Conservation (phyloP, 1,140 invertebrate species). For the Drepana arcuata region DNA sequence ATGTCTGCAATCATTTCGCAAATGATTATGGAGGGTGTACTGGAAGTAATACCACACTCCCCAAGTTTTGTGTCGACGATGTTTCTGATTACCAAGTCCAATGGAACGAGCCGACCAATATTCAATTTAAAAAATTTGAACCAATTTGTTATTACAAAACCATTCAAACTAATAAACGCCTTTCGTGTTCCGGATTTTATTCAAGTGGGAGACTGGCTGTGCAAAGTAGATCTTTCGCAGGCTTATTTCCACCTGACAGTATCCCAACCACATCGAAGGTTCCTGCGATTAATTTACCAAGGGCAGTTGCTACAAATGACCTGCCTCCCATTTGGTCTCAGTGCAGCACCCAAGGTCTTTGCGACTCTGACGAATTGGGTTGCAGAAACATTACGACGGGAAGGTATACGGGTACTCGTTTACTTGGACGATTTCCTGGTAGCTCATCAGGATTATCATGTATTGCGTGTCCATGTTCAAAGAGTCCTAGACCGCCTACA, state of each 20-base stretch:
- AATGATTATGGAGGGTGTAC: conserved; percentile 10
- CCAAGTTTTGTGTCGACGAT: conserved; percentile 36
- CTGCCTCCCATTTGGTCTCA: conserved; percentile 14
- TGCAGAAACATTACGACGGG: conserved; percentile 22
- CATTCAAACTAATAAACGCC: conserved; percentile 15
- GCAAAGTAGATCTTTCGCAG: conserved; percentile 19
- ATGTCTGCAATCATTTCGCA: conserved; percentile 8
- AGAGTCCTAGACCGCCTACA: conserved; percentile 7
- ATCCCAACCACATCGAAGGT: conserved; percentile 9
- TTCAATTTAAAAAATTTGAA: conserved; percentile 32
- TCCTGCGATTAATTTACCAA: conserved; percentile 17
- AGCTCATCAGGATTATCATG: conserved; percentile 5
- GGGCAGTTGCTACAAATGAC: conserved; percentile 17
- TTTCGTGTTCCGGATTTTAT: conserved; percentile 13
- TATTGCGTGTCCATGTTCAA: neutral
- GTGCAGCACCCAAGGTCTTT: conserved; percentile 15
- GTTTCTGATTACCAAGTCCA: conserved; percentile 25
- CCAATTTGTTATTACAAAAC: conserved; percentile 7
- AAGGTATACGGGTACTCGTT: conserved; percentile 21
- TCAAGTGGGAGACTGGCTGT: conserved; percentile 19
- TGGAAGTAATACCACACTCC: conserved; percentile 4
- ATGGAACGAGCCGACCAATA: conserved; percentile 18
- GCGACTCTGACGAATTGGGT: conserved; percentile 32
- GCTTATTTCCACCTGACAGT: conserved; percentile 50
- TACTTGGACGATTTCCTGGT: conserved; percentile 28